Evolutionary conservation across 37 sponge, comb jelly and placozoan genomes (phyloP), one percentile per base, ranked within the genome.

Genomic region (Spongia lamella): DNA sequence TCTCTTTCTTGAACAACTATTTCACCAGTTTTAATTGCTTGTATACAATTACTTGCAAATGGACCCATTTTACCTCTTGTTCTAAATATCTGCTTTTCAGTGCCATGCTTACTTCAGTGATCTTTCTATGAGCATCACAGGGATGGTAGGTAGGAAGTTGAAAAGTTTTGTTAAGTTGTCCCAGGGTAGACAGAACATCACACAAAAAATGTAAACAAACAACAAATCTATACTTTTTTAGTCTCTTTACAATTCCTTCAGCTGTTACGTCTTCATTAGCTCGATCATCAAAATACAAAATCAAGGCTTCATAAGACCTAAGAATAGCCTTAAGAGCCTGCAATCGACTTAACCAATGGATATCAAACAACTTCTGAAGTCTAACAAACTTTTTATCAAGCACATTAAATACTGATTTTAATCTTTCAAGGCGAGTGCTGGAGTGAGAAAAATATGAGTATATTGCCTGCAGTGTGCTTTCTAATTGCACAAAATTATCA

Each of bases 331-430:
- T 14, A 14, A 65, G 40, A 9, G 66, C 66, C 38, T 65, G n/a
- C 34, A n/a, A 31, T 7, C 66, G 14, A 65, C 66, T 65, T 25
- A 70, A 27, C 72, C 72, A 71, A 16, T 56, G 22, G 34, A 65
- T 65, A 65, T 65, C 66, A 26, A 38, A 27, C 16, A 65, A 16
- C 36, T 65, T 65, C 15, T 65, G 66, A 24, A 65, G 16, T 29
- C 36, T 14, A 6, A 65, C 66, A 65, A 65, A 65, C 66, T 65
- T 65, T 26, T 26, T 65, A 13, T 65, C 66, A 65, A 65, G n/a
- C 9, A 65, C 7, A 7, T 65, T 19, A 27, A 65, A 65, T 9
- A 65, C 20, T n/a, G 9, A 38, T 25, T 65, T 65, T 9, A 65
- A 25, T 25, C 38, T 14, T n/a, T 65, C 36, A 16, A 65, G 34